phyloP scores from a whole-genome alignment of 2,113 vertebrate genomes.

The Apteryx owenii region DNA sequence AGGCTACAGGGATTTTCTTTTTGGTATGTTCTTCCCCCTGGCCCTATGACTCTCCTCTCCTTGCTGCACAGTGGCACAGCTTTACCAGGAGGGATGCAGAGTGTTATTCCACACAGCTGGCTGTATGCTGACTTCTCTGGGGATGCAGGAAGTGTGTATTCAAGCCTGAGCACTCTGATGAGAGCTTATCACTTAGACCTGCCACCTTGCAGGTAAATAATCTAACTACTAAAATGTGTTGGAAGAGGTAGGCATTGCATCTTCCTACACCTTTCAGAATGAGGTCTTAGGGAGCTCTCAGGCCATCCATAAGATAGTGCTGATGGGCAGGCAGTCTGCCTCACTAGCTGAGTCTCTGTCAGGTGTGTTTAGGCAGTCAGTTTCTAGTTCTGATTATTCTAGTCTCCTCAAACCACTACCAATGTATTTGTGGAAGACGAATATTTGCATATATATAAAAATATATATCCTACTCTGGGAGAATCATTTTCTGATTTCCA shows the following conservation, averaged over 20 bases:
- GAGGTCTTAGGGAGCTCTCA: background rate
- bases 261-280: background rate
- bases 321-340: background rate
- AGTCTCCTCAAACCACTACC: background rate
- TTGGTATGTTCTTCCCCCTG: background rate
- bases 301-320: background rate
- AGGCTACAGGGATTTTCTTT: background rate
- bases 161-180: background rate
- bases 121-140: no score
- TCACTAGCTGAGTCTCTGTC: background rate
- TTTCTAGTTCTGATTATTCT: background rate
- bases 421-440: background rate
- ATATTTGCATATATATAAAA: background rate
- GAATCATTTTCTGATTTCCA: background rate
- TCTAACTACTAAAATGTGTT: background rate
- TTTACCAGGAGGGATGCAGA: background rate
- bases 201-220: background rate
- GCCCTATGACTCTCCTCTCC: background rate
- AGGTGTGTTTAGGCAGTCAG: background rate
- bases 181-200: background rate
- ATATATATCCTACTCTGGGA: background rate
- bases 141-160: background rate
- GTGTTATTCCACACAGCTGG: background rate
- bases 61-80: background rate
- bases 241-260: background rate